Percentiles rank a stretch among this genome's conserved stretches.
These are phyloP conservation scores for Leptinotarsa undecemlineata DNA, from an alignment of 1,140 invertebrate species.

Conservation along the genomic window DNA sequence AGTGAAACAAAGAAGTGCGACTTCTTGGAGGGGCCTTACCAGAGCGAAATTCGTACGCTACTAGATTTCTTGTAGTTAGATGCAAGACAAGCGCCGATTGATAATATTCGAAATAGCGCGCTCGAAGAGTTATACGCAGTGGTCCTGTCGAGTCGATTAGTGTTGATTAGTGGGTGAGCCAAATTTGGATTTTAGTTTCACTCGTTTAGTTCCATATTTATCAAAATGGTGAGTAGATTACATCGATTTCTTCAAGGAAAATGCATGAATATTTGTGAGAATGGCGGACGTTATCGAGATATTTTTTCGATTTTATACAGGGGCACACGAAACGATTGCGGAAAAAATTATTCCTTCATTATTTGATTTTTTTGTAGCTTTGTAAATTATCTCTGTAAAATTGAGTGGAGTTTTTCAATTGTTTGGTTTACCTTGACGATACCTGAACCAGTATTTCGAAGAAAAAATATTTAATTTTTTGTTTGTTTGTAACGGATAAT, in stretches of 20 bases:
- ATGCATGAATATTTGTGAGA: background rate
- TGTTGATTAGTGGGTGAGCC: slow-evolving; percentile 24
- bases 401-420: no score
- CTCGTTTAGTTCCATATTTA: background rate
- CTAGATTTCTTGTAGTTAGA: slow-evolving; percentile 29
- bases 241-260: background rate
- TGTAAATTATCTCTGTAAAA: no score
- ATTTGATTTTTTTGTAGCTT: no score
- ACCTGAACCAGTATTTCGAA: no score
- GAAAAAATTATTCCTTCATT: no score
- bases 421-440: no score
- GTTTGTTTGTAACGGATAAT: no score
- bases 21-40: slow-evolving; percentile 45
- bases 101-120: slow-evolving; percentile 17
- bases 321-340: no score
- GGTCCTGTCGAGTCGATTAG: background rate
- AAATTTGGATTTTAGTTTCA: slow-evolving; percentile 12
- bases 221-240: slow-evolving; percentile 6
- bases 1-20: slow-evolving; percentile 32
- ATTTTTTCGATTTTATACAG: no score
- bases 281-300: no score
- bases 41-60: slow-evolving; percentile 43
- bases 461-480: no score
- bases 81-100: slow-evolving; percentile 28
- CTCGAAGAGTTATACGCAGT: background rate